Base-by-base conservation (phyloP, 1,140 invertebrate species). In the Drosophila lacteicornis region DNA sequence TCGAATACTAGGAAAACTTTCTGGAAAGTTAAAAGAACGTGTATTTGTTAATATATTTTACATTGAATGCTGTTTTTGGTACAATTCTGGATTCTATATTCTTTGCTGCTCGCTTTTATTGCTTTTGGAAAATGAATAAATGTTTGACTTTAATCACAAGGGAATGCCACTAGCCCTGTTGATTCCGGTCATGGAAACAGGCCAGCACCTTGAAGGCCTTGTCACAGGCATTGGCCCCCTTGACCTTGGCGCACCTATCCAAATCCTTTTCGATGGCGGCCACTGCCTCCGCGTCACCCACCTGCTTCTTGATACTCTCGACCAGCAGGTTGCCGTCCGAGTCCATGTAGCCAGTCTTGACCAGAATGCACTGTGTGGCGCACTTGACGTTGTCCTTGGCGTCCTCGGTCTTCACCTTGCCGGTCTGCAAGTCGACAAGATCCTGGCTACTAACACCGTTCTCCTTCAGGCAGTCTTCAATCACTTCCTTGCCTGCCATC, bases 331-430 rank as follows among this genome's bases (percentile, higher is more conserved):
- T 57, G 6, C 80, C 87, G 1, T 67, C 36, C 5, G 60, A 79
- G 46, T 91, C 75, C 88, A 91, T 91, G 9, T 60, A 73, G 0
- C 80, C 87, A 1, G 45, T 50, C 38, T 87, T 91, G 6, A 77
- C 80, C 22, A 91, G 15, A 1, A 77, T 8, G n/a, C 87, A 91
- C 40, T 84, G 83, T 0, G 77, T 49, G 36, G 68, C 63, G 40
- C 87, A 91, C 55, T 91, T 91, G 0, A 91, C 4, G 12, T 57
- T 87, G 11, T 91, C 78, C 66, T 84, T 90, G 49, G 53, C 70
- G 15, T 85, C 67, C 2, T 56, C 47, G 0, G 60, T 8, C 40
- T 79, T 76, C 3, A 53, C 43, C 30, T 81, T 79, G 25, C 87
- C 87, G 15, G 56, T 27, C 5, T 69, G 80, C 22, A 91, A 9